Conservation (phyloP, 2,888 invertebrate genomes). For the Pristionchus mayeri region DNA sequence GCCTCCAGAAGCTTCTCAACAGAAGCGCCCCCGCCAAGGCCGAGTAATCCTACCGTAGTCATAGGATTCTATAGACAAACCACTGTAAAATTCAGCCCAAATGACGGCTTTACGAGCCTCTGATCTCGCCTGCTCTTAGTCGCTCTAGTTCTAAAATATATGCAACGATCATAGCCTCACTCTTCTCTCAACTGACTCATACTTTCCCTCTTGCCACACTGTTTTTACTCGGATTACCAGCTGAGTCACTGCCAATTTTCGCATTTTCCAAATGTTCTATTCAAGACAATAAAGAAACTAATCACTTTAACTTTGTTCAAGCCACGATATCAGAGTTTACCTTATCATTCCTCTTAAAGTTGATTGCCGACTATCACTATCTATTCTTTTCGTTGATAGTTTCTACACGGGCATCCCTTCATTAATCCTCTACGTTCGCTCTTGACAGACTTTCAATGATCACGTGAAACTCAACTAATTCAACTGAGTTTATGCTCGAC, state of each 20-base stretch:
- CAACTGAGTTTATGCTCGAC: too few species aligned
- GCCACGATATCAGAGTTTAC: too few species aligned
- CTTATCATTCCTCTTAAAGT: neutral
- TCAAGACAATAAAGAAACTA: too few species aligned
- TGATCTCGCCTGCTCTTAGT: slow-evolving; percentile 30
- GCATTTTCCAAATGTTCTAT: neutral
- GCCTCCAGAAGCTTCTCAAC: slow-evolving; percentile 24
- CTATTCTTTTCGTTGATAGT: too few species aligned
- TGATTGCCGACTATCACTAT: too few species aligned
- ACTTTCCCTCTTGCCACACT: slow-evolving; percentile 18
- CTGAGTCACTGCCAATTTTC: neutral
- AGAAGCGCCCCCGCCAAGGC: slow-evolving; percentile 4
- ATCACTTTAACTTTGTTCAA: too few species aligned
- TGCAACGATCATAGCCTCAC: slow-evolving; percentile 1
- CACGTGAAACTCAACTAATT: too few species aligned
- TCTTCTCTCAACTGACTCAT: neutral
- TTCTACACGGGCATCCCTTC: too few species aligned
- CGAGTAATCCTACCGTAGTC: neutral
- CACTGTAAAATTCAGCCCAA: neutral
- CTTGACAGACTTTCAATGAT: too few species aligned
- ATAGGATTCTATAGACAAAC: too few species aligned
- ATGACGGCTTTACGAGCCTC: neutral
- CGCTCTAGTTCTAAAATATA: neutral
- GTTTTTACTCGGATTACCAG: slow-evolving; percentile 19
- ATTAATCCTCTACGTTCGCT: too few species aligned